These are phyloP conservation scores for Esperia sulphurella DNA, from an alignment of 2,888 invertebrate genomes.

Conservation along the genomic window DNA sequence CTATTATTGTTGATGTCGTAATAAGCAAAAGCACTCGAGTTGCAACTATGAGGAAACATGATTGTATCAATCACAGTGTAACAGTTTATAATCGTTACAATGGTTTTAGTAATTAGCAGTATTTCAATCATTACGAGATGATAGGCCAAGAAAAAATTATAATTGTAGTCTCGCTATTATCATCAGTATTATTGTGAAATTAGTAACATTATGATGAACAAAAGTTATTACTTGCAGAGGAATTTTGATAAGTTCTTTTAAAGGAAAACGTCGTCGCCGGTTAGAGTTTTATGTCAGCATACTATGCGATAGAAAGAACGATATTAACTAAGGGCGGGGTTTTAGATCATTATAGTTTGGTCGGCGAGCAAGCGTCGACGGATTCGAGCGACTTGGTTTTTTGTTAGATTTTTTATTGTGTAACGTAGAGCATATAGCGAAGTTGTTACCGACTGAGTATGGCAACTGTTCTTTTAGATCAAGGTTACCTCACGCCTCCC, in stretches of 20 bases:
- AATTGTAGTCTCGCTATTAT: neutral
- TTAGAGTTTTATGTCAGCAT: too few species aligned
- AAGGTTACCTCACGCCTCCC: conserved; percentile 58
- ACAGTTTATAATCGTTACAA: conserved; percentile 48
- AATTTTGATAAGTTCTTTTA: neutral
- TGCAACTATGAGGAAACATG: conserved; percentile 42
- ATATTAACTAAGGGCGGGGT: conserved; percentile 61
- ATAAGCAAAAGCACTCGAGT: conserved; percentile 7
- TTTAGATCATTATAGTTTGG: conserved; percentile 64
- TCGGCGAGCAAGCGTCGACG: conserved; percentile 50
- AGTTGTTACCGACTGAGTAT: conserved; percentile 38
- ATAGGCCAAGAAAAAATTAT: conserved; percentile 25
- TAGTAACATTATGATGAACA: neutral
- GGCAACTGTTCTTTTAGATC: conserved; percentile 61
- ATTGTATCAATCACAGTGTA: conserved; percentile 49
- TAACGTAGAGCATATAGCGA: conserved; percentile 41
- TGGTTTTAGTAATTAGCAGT: conserved; percentile 46
- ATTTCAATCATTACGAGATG: conserved; percentile 46
- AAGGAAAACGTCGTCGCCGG: too few species aligned
- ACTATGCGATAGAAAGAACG: conserved; percentile 36
- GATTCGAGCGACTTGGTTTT: conserved; percentile 47
- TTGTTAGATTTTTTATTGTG: conserved; percentile 59
- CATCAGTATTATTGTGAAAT: too few species aligned
- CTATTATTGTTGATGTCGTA: neutral
- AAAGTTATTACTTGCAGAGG: conserved; percentile 5